phyloP scores from a whole-genome alignment of 1,140 invertebrate genomes.

The Prorops nasuta region DNA sequence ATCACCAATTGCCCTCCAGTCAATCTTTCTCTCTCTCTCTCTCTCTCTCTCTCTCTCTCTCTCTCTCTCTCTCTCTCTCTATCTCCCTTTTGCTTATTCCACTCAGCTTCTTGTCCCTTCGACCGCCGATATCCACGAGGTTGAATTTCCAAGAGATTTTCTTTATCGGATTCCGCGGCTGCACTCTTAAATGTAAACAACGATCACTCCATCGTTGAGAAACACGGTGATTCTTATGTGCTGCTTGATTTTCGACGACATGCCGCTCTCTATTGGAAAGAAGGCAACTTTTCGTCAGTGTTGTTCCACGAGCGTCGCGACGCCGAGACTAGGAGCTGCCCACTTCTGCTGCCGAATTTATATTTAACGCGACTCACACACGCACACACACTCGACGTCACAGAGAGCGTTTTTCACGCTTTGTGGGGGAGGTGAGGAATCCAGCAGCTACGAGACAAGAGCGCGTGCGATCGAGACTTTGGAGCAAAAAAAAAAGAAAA shows the following conservation, averaged over 20 bases:
- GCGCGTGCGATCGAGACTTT: slow-evolving; percentile 18
- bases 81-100: too few species aligned
- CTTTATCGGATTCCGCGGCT: background rate
- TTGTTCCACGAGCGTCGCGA: slow-evolving; percentile 42
- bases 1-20: too few species aligned
- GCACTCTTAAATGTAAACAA: slow-evolving; percentile 41
- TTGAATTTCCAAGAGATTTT: background rate
- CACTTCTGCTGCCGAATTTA: slow-evolving; percentile 44
- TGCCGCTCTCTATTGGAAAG: slow-evolving; percentile 9
- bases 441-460: slow-evolving; percentile 22
- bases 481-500: slow-evolving; percentile 14
- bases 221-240: slow-evolving; percentile 49
- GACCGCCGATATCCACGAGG: too few species aligned
- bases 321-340: slow-evolving; percentile 46
- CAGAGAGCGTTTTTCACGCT: too few species aligned
- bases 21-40: too few species aligned
- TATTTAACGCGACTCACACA: too few species aligned
- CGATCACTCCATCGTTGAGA: slow-evolving; percentile 40
- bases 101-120: too few species aligned
- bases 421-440: too few species aligned
- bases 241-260: slow-evolving; percentile 44
- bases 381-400: too few species aligned
- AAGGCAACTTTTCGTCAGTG: slow-evolving; percentile 14
- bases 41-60: too few species aligned
- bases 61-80: too few species aligned